phyloP scores from a whole-genome alignment of 2,888 invertebrate genomes.

The Phengaris arion region DNA sequence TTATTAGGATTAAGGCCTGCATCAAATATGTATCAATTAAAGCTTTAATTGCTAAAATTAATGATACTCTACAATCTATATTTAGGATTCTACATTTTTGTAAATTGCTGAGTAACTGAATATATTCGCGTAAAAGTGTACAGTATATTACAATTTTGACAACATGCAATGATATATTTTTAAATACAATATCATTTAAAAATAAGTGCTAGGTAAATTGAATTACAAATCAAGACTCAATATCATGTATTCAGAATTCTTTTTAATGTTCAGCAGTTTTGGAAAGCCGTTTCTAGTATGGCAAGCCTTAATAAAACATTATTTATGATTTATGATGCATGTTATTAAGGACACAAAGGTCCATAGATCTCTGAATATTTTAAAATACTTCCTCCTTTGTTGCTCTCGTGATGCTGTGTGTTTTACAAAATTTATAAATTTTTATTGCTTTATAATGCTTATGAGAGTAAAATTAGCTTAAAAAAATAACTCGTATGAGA shows the following conservation, averaged over 20 bases:
- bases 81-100: not conserved
- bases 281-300: not conserved
- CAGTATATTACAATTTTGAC: not conserved
- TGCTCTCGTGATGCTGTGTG: not conserved
- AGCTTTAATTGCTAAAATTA: slow-evolving; percentile 2
- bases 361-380: not conserved
- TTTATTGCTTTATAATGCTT: too few species aligned
- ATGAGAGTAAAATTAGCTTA: too few species aligned
- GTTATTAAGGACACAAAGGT: not conserved
- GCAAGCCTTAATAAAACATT: not conserved
- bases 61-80: not conserved
- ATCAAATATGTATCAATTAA: not conserved
- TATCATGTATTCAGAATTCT: not conserved
- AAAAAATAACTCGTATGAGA: too few species aligned
- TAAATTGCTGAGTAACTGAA: not conserved
- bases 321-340: not conserved
- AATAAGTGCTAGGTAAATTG: not conserved
- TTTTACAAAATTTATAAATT: too few species aligned
- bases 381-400: not conserved
- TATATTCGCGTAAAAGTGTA: not conserved
- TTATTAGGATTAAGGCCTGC: not conserved
- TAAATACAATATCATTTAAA: not conserved
- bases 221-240: not conserved
- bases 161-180: not conserved
- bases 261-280: not conserved